Conservation (phyloP, 2,113 vertebrate genomes). For the Papio anubis region DNA sequence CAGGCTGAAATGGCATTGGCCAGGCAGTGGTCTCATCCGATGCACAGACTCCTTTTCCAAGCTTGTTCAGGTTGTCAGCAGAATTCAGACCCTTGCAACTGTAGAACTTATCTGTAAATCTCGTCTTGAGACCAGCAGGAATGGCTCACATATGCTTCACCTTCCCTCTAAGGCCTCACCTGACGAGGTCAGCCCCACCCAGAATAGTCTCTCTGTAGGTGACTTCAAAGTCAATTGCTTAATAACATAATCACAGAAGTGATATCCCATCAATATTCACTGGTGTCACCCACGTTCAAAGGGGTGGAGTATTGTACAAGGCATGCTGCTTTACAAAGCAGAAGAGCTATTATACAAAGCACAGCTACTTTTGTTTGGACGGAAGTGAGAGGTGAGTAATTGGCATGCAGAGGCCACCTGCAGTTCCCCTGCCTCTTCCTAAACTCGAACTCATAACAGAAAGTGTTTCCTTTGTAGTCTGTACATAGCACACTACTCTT, state of each 20-base stretch:
- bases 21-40: fast-evolving
- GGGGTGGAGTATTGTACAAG: neutral
- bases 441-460: neutral
- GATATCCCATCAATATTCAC: neutral
- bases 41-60: neutral
- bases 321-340: too few species aligned
- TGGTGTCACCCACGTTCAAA: neutral
- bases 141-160: neutral
- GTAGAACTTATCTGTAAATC: neutral
- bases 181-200: neutral
- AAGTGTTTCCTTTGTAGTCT: neutral
- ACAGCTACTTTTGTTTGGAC: neutral
- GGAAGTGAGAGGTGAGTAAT: neutral
- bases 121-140: neutral
- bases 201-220: neutral
- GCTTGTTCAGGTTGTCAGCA: neutral
- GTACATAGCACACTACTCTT: neutral
- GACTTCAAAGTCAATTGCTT: neutral
- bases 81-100: neutral
- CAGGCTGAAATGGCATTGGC: neutral
- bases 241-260: neutral
- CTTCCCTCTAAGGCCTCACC: neutral
- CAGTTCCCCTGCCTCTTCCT: neutral
- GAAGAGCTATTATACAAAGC: neutral
- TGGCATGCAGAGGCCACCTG: neutral